Evolutionary conservation across 2,888 invertebrate species (phyloP).

Genomic region (Apomyelois bistriatella): DNA sequence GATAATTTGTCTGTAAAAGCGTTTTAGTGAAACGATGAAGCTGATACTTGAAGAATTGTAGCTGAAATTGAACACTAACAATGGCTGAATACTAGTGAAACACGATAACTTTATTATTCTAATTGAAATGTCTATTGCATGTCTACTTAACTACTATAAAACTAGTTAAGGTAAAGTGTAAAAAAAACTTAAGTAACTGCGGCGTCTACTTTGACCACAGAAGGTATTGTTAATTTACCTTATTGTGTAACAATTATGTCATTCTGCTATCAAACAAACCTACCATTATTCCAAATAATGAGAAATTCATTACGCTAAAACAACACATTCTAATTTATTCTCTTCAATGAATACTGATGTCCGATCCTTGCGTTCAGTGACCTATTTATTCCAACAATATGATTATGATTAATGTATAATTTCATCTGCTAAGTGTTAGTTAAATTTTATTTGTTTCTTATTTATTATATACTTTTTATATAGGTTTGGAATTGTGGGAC

Average conservation of each 20-base stretch:
- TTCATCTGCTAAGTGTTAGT: background rate
- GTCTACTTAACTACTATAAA: no score
- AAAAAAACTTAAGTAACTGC: background rate
- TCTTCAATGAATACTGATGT: constrained; percentile 34
- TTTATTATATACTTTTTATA: no score
- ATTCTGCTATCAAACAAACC: constrained; percentile 9
- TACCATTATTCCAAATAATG: constrained; percentile 18
- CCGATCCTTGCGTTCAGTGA: background rate
- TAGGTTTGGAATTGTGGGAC: no score
- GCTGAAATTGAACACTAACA: no score
- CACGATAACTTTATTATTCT: no score
- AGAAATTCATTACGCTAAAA: constrained; percentile 22
- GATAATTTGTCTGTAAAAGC: no score
- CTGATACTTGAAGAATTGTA: no score
- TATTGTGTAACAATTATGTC: constrained; percentile 8
- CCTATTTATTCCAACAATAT: background rate
- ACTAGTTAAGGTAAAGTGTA: no score
- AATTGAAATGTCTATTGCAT: no score
- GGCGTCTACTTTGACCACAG: constrained; percentile 12
- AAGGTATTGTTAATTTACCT: constrained; percentile 17
- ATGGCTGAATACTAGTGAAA: no score
- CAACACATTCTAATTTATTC: constrained; percentile 36
- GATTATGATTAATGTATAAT: background rate
- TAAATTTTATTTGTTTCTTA: background rate
- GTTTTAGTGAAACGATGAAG: no score